Evolutionary conservation across 2,888 invertebrate genomes (phyloP), one percentile per base, ranked within the genome.

Genomic region (Lapara coniferarum): DNA sequence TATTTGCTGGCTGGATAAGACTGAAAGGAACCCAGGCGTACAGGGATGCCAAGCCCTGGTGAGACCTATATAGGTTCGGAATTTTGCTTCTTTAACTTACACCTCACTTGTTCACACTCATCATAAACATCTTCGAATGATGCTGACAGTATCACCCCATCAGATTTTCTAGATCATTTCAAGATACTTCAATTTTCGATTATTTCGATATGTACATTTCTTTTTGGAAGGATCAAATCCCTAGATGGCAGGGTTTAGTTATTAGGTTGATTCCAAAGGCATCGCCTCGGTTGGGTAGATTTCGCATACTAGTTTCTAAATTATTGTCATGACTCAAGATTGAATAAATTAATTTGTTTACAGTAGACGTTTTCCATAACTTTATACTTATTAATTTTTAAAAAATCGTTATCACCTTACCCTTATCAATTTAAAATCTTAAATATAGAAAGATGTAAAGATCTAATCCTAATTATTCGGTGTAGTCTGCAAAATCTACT

Each of bases 11-110:
- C 93, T 92, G 90, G 88, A 87, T 86, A 82, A 94, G 94, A 90
- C 92, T 93, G 92, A 94, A 91, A 88, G 91, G 93, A 89, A 93
- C 93, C 82, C 92, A 91, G 89, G 94, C 92, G 89, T 91, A 90
- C 91, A 93, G 93, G 93, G 94, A 94, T 92, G 90, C 94, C 83
- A 94, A 92, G 92, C 94, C 94, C 93, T 94, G 94, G 94, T 94
- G 94, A 94, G 94, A 93, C 90, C 93, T 91, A 88, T 88, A 87
- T 93, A 93, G 93, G 93, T 93, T 93, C 92, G 93, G 85, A 91
- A 81, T 92, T 91, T 92, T 90, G 90, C 92, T 93, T 92, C 85
- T 91, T 88, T 90, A 85, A 87, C 79, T 85, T 81, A 82, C 80
- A 83, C 81, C 86, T 83, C 75, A 79, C 55, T 67, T 77, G 80